These are phyloP conservation scores for Buphagus erythrorhynchus DNA, from an alignment of 2,797 vertebrate genomes.

Conservation along the genomic window DNA sequence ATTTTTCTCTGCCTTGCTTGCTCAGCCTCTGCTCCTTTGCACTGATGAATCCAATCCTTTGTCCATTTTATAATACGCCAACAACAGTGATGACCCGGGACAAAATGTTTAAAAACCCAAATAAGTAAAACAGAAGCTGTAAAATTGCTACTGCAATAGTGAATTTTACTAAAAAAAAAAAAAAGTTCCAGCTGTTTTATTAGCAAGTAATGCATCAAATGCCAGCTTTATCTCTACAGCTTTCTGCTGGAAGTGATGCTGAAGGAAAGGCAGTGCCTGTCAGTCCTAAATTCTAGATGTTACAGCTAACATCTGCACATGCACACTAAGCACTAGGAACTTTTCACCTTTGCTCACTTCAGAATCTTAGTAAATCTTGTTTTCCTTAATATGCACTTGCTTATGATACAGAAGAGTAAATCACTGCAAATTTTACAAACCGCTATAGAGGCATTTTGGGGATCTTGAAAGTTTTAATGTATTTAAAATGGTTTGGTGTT, in stretches of 20 bases:
- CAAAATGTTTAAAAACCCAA: background rate
- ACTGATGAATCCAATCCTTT: background rate
- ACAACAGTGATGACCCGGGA: background rate
- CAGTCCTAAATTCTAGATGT: background rate
- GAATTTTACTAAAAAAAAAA: background rate
- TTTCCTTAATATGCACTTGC: slow-evolving; percentile 29
- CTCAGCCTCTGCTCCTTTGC: background rate
- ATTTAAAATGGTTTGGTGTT: slow-evolving; percentile 72
- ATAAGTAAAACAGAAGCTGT: background rate
- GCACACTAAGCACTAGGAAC: background rate
- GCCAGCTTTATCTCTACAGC: slow-evolving; percentile 45
- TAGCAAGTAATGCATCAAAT: slow-evolving; percentile 5
- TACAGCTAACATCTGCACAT: background rate
- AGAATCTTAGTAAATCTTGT: background rate
- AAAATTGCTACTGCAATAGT: background rate
- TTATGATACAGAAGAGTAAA: slow-evolving; percentile 30
- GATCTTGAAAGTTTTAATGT: slow-evolving; percentile 63
- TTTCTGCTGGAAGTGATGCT: slow-evolving; percentile 33
- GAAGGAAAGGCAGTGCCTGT: background rate
- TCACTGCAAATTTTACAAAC: slow-evolving; percentile 28
- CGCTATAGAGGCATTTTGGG: background rate
- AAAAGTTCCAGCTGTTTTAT: background rate
- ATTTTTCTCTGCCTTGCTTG: rapidly evolving
- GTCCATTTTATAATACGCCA: background rate
- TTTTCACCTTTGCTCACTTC: slow-evolving; percentile 6